Evolutionary conservation across 2,113 vertebrate genomes (phyloP).

Genomic region (Onychostruthus taczanowskii): DNA sequence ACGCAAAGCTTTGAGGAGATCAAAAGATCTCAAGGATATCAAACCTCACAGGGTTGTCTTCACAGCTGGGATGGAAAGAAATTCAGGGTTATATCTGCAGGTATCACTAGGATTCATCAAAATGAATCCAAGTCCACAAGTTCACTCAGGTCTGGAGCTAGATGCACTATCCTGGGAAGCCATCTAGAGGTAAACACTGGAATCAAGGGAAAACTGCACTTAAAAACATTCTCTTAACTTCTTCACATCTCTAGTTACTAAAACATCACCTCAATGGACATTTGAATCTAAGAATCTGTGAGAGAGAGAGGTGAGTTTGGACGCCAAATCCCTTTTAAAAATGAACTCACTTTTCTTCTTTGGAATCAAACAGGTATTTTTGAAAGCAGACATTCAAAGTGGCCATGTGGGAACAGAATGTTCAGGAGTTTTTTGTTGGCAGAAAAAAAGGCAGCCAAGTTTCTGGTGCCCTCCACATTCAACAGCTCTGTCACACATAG

Average conservation of each 20-base stretch:
- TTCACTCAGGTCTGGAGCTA: background rate
- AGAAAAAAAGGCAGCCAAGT: background rate
- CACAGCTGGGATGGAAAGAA: background rate
- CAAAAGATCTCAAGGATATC: background rate
- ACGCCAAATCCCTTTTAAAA: background rate
- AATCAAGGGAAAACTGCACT: background rate
- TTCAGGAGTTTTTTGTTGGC: background rate
- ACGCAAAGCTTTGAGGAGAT: background rate
- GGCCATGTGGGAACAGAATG: background rate
- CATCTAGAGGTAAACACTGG: constrained; percentile 59
- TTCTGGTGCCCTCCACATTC: background rate
- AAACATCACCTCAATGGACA: background rate
- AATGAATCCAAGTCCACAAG: background rate
- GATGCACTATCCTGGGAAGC: constrained; percentile 65
- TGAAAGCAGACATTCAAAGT: background rate
- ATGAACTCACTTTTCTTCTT: background rate
- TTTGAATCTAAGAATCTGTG: background rate
- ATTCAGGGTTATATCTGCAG: background rate
- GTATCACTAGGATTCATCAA: background rate
- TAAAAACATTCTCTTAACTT: background rate
- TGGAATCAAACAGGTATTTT: background rate
- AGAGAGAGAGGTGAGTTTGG: background rate
- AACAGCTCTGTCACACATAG: background rate
- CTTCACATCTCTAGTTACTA: background rate
- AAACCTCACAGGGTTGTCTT: background rate